A percentile compares a stretch with the other conserved stretches of the same genome.
Evolutionary conservation across 2,113 vertebrate genomes (phyloP).

Genomic region (Malaclemys terrapin): DNA sequence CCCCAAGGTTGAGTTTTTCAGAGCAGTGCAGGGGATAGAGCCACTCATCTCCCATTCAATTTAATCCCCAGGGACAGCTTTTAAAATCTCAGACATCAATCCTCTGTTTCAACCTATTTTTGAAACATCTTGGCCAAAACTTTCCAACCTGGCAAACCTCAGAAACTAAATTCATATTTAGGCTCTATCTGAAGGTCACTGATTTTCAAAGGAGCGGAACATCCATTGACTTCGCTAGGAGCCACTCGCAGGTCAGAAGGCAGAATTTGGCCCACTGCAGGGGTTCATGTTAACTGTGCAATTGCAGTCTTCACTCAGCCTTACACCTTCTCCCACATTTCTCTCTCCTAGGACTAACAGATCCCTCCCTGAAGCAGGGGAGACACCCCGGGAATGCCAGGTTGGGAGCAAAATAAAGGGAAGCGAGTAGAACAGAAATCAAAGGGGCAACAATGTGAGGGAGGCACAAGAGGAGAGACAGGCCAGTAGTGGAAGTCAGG

Average conservation of each 20-base stretch:
- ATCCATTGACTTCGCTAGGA: not conserved
- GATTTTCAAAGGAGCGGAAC: not conserved
- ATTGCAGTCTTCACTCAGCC: not conserved
- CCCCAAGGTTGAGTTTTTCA: not conserved
- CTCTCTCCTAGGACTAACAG: rapidly evolving
- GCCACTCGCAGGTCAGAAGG: not conserved
- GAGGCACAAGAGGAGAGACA: not conserved
- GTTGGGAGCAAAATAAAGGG: not conserved
- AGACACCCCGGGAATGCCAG: not conserved
- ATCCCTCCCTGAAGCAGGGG: rapidly evolving
- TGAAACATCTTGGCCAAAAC: not conserved
- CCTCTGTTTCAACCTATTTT: conserved; percentile 22
- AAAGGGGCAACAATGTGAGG: rapidly evolving
- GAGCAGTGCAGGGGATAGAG: not conserved
- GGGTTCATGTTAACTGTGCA: not conserved
- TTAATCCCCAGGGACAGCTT: not conserved
- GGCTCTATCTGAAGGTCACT: not conserved
- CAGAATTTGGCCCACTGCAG: not conserved
- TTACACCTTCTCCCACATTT: not conserved
- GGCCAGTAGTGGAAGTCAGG: not conserved
- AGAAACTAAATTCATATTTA: not conserved
- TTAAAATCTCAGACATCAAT: not conserved
- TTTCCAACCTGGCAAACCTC: conserved; percentile 17
- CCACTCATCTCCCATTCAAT: conserved; percentile 21
- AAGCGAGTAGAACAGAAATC: not conserved